These are phyloP conservation scores for Lepidonotus clava DNA, from an alignment of 2,888 invertebrate genomes.

Conservation along the genomic window DNA sequence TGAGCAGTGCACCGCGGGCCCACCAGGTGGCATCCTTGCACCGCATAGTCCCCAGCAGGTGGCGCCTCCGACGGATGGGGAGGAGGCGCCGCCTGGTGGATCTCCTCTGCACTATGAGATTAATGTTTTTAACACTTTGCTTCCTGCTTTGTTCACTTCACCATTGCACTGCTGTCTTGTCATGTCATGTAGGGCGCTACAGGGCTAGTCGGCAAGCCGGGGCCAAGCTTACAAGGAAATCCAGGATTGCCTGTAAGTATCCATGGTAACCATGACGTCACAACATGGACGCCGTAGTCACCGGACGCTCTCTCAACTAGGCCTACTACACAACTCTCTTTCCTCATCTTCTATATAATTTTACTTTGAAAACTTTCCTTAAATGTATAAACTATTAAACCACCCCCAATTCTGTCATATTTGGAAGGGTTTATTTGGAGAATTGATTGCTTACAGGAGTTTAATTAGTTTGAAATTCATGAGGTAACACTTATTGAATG, in stretches of 20 bases:
- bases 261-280: constrained; percentile 7
- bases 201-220: constrained; percentile 59
- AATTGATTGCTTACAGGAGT: too few relatives aligned
- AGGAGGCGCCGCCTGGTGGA: constrained; percentile 8
- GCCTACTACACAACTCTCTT: too few relatives aligned
- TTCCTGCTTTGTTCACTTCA: constrained; percentile 49
- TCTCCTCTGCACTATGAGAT: constrained; percentile 13
- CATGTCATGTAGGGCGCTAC: constrained; percentile 57
- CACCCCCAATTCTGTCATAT: too few relatives aligned
- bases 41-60: constrained; percentile 1
- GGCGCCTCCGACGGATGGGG: neutral
- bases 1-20: constrained; percentile 48
- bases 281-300: too few relatives aligned
- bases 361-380: too few relatives aligned
- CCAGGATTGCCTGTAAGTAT: constrained; percentile 57
- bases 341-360: too few relatives aligned
- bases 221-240: constrained; percentile 52
- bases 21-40: constrained; percentile 52
- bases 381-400: too few relatives aligned
- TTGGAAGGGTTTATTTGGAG: too few relatives aligned
- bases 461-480: too few relatives aligned
- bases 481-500: too few relatives aligned
- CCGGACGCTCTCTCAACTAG: too few relatives aligned
- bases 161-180: constrained; percentile 56
- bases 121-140: constrained; percentile 21